phyloP scores from a whole-genome alignment of 1,140 invertebrate genomes.

The Drosophila pseudoananassae region DNA sequence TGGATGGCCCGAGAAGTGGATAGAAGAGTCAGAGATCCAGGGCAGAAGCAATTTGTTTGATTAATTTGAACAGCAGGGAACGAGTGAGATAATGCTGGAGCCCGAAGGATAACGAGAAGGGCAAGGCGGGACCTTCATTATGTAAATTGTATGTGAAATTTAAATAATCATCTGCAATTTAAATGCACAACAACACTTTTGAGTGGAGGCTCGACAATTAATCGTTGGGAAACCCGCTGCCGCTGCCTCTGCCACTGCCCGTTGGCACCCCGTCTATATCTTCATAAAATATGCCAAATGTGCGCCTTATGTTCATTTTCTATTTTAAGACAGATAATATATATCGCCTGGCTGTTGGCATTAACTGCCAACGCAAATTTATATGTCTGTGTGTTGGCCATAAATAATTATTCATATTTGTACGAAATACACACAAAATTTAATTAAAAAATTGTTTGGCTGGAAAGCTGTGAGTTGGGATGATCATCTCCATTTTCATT shows the following conservation, averaged over 20 bases:
- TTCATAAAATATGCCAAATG: slow-evolving; percentile 76
- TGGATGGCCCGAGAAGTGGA: slow-evolving; percentile 1
- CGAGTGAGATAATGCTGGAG: not conserved
- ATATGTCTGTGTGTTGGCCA: slow-evolving; percentile 46
- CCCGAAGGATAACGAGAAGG: not conserved
- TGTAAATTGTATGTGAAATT: slow-evolving; percentile 81
- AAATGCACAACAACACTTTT: slow-evolving; percentile 79
- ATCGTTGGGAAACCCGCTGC: slow-evolving; percentile 41
- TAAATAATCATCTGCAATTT: slow-evolving; percentile 83
- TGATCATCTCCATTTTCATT: slow-evolving; percentile 17
- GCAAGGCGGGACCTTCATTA: slow-evolving; percentile 70
- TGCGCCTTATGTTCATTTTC: slow-evolving; percentile 76
- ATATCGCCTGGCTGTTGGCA: slow-evolving; percentile 56
- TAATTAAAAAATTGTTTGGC: slow-evolving; percentile 81
- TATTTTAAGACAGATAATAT: slow-evolving; percentile 75
- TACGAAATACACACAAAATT: slow-evolving; percentile 81
- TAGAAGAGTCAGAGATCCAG: slow-evolving; percentile 45
- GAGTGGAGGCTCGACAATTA: slow-evolving; percentile 67
- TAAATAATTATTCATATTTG: slow-evolving; percentile 83
- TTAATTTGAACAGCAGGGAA: slow-evolving; percentile 61
- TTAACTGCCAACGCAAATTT: slow-evolving; percentile 67
- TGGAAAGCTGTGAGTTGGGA: slow-evolving; percentile 23
- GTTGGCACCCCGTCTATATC: slow-evolving; percentile 7
- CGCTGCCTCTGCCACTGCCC: not conserved
- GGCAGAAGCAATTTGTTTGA: slow-evolving; percentile 78